Base-by-base conservation (phyloP, 1,140 invertebrate genomes). In the Pogonus chalceus region DNA sequence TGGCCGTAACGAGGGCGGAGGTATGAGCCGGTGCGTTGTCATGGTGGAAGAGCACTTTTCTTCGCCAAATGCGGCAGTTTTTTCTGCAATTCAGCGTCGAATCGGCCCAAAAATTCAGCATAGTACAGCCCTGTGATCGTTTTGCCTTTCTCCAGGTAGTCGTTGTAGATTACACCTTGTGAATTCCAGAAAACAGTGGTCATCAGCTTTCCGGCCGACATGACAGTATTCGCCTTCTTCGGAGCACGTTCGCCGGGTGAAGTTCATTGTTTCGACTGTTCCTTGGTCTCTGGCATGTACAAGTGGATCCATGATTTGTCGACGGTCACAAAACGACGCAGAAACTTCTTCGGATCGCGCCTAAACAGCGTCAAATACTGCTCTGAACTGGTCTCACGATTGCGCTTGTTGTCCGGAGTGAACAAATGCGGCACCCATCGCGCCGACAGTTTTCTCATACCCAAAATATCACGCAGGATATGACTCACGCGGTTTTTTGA, bases 251-350 rank as follows among this genome's bases (percentile, higher is more conserved):
- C 61, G 49, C 61, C 62, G 49, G 39, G 53, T 55, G 35, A 55
- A 64, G 56, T 58, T 62, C 57, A 63, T 53, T 62, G 56, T 60
- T 65, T 63, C 39, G 62, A 65, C 53, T 68, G 64, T 56, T 60
- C 70, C 57, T 65, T 70, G 23, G 63, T 62, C 54, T 70, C 67
- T 52, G 64, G 63, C 22, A 58, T 62, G 58, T 62, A 67, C n/a
- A 62, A 49, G 56, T 69, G 64, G 31, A 69, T 63, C 66, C 62
- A 69, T 23, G 62, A 67, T 66, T 69, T 60, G 56, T 69, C 64
- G 10, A 64, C 61, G 49, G 67, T 68, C 20, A 66, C 43, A 49
- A 60, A 63, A 43, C 57, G 51, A 54, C 46, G 54, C 55, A 54
- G 51, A 61, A 62, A 60, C 10, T 64, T 43, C 23, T 56, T 26